Conservation (phyloP, 2,888 invertebrate species). For the Notocelia uddmanniana region DNA sequence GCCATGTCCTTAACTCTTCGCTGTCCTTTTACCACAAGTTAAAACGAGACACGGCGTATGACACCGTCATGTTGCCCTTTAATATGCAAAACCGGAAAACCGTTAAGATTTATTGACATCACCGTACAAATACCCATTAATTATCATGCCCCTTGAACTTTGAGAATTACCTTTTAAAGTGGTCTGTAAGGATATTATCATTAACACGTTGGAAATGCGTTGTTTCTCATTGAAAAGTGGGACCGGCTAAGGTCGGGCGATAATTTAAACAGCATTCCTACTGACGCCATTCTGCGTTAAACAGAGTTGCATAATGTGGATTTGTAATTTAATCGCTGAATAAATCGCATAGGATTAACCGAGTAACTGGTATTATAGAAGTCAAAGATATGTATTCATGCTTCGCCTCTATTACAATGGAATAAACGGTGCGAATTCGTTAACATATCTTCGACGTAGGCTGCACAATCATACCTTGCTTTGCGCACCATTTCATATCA, state of each 20-base stretch:
- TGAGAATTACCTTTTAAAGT: conserved; percentile 48
- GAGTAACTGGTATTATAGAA: not conserved
- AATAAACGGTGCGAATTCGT: too few species aligned
- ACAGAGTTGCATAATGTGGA: conserved; percentile 33
- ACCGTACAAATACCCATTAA: conserved; percentile 32
- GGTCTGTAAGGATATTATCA: conserved; percentile 59
- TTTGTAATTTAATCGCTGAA: conserved; percentile 44
- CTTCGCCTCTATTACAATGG: too few species aligned
- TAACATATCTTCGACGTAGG: too few species aligned
- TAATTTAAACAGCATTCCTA: conserved; percentile 45
- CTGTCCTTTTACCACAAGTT: not conserved
- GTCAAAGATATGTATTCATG: too few species aligned
- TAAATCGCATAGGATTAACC: conserved; percentile 34
- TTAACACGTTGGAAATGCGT: conserved; percentile 51
- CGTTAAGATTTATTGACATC: conserved; percentile 41
- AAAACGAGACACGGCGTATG: not conserved
- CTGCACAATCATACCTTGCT: too few species aligned
- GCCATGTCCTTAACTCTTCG: conserved; percentile 7
- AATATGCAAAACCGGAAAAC: conserved; percentile 30
- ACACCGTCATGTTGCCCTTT: conserved; percentile 17
- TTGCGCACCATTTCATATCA: too few species aligned
- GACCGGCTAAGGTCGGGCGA: conserved; percentile 42
- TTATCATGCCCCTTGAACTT: conserved; percentile 43
- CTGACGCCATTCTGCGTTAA: conserved; percentile 21
- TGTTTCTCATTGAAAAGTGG: conserved; percentile 41